Conservation (phyloP, 2,113 vertebrate species). For the Nothobranchius furzeri region DNA sequence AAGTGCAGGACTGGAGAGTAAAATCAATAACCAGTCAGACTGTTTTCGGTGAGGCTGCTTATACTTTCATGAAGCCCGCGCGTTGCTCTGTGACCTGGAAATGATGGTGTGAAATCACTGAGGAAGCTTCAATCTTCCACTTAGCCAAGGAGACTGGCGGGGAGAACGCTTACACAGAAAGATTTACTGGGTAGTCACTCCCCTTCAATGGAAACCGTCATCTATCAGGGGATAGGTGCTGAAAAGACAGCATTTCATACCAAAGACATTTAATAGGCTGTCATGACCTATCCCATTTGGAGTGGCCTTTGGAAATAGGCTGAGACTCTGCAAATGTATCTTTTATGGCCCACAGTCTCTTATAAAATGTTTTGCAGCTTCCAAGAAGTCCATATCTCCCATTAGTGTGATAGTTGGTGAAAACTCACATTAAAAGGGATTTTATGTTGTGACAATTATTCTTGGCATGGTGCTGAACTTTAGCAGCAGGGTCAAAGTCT, state of each 20-base stretch:
- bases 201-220: background rate
- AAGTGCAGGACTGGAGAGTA: slow-evolving; percentile 7
- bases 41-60: slow-evolving; percentile 22
- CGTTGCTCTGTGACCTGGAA: slow-evolving; percentile 26
- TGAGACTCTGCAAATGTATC: background rate
- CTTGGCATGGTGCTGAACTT: background rate
- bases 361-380: background rate
- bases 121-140: background rate
- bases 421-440: background rate
- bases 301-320: background rate
- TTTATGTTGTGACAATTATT: background rate
- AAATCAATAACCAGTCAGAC: slow-evolving; percentile 36
- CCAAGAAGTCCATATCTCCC: background rate
- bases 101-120: slow-evolving; percentile 17
- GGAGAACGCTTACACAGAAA: background rate
- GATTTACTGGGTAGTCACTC: background rate
- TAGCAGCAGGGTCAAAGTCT: background rate
- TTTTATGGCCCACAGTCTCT: background rate
- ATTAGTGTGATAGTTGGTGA: background rate
- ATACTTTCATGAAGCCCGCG: slow-evolving; percentile 11
- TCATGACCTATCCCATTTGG: slow-evolving; percentile 5
- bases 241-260: slow-evolving; percentile 13
- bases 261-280: slow-evolving; percentile 9
- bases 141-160: background rate
- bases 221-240: slow-evolving; percentile 3